phyloP scores from a whole-genome alignment of 2,113 vertebrate species.

The Phocoena phocoena region DNA sequence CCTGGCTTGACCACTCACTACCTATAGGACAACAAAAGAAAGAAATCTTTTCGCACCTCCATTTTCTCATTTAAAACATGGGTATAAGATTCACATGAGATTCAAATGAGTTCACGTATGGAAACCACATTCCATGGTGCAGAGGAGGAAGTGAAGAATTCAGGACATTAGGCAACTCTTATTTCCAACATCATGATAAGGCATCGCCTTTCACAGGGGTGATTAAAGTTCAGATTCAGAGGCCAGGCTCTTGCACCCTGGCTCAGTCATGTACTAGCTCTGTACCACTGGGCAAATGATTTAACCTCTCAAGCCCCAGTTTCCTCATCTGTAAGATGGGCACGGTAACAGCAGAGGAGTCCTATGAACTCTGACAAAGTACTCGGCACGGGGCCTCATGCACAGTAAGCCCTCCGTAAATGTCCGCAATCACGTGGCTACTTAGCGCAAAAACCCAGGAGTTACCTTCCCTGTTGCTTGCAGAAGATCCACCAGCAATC shows the following conservation, averaged over 20 bases:
- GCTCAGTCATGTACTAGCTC: neutral
- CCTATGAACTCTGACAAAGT: accelerated
- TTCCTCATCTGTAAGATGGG: neutral
- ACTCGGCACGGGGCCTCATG: neutral
- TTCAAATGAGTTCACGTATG: neutral
- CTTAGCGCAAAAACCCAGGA: accelerated
- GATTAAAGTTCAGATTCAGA: neutral
- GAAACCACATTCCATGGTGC: neutral
- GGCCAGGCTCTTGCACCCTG: neutral
- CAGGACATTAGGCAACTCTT: neutral
- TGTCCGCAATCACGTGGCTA: accelerated
- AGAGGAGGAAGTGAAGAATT: neutral
- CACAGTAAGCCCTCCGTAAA: neutral
- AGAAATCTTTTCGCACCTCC: neutral
- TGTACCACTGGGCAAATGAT: neutral
- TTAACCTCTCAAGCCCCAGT: neutral
- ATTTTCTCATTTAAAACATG: neutral
- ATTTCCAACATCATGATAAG: accelerated
- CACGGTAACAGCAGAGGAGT: neutral
- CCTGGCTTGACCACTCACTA: neutral
- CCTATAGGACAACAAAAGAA: neutral
- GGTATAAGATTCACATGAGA: neutral
- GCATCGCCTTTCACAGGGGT: neutral
- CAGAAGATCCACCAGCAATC: neutral
- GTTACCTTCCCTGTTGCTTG: accelerated